phyloP scores from a whole-genome alignment of 2,888 invertebrate genomes.

The Metalampra italica region DNA sequence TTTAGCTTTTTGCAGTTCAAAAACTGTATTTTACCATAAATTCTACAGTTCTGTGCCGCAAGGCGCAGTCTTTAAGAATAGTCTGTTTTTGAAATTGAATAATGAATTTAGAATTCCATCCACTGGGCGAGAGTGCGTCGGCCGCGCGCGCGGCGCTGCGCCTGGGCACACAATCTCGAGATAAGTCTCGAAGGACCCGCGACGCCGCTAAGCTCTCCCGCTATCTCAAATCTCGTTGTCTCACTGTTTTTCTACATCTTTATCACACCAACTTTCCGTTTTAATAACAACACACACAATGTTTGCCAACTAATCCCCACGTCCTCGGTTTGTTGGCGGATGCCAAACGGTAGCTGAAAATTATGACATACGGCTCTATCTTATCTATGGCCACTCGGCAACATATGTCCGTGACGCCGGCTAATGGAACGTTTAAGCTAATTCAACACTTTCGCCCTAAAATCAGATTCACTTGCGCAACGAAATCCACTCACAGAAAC shows the following conservation, averaged over 20 bases:
- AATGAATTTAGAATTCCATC: slow-evolving; percentile 12
- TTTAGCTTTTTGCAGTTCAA: not conserved
- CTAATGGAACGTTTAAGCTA: slow-evolving; percentile 64
- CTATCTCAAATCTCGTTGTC: slow-evolving; percentile 62
- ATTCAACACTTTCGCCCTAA: slow-evolving; percentile 67
- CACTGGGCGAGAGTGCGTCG: not conserved
- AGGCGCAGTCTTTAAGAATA: not conserved
- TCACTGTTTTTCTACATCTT: slow-evolving; percentile 57
- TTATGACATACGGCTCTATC: slow-evolving; percentile 76
- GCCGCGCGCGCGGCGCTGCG: slow-evolving; percentile 11
- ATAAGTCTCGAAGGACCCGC: slow-evolving; percentile 21
- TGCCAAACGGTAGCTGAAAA: slow-evolving; percentile 72
- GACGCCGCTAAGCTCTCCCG: slow-evolving; percentile 27
- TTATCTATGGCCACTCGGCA: slow-evolving; percentile 71
- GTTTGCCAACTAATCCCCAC: slow-evolving; percentile 67
- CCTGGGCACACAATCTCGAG: slow-evolving; percentile 21
- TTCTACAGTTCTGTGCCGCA: not conserved
- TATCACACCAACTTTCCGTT: slow-evolving; percentile 56
- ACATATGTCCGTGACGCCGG: slow-evolving; percentile 65
- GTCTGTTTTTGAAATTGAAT: not conserved
- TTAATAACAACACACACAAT: slow-evolving; percentile 57
- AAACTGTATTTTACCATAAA: not conserved
- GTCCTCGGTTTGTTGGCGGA: slow-evolving; percentile 59
- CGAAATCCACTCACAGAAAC: slow-evolving; percentile 29
- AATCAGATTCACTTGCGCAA: slow-evolving; percentile 51